Percentiles rank a stretch among this genome's conserved stretches.
These are phyloP conservation scores for Alloplasta piceator DNA, from an alignment of 2,888 invertebrate genomes.

Conservation along the genomic window DNA sequence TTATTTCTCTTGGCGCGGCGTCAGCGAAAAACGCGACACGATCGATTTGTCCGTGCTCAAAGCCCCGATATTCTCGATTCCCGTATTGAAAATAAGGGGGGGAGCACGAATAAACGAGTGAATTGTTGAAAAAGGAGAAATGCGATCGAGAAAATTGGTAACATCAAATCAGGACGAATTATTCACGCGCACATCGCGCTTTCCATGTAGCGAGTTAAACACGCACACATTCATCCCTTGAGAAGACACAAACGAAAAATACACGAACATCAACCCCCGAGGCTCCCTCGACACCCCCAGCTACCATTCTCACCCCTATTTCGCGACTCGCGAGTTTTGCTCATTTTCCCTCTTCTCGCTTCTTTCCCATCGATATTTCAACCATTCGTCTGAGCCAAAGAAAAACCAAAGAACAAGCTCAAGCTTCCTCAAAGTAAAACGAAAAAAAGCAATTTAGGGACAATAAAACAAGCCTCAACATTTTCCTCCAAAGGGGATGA, in stretches of 20 bases:
- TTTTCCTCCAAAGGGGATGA: neutral
- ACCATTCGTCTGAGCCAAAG: neutral
- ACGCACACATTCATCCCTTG: slow-evolving; percentile 15
- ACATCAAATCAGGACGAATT: slow-evolving; percentile 13
- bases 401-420: too few species aligned
- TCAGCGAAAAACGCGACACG: slow-evolving; percentile 51
- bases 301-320: neutral
- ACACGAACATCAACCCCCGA: slow-evolving; percentile 33
- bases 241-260: slow-evolving; percentile 17
- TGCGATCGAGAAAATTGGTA: slow-evolving; percentile 22
- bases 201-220: neutral
- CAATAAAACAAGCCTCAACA: neutral
- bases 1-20: slow-evolving; percentile 49
- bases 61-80: slow-evolving; percentile 44
- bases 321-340: slow-evolving; percentile 50
- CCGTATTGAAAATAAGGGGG: slow-evolving; percentile 40
- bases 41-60: slow-evolving; percentile 57
- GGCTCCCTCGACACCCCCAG: slow-evolving; percentile 19
- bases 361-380: slow-evolving; percentile 8
- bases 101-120: neutral
- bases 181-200: slow-evolving; percentile 57
- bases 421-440: neutral
- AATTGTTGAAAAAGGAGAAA: slow-evolving; percentile 19
- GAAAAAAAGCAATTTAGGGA: neutral
- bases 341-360: slow-evolving; percentile 29